Percentiles rank a stretch among this genome's conserved stretches.
Conservation (phyloP, 2,888 invertebrate genomes). For the Leucoptera coffeella region DNA sequence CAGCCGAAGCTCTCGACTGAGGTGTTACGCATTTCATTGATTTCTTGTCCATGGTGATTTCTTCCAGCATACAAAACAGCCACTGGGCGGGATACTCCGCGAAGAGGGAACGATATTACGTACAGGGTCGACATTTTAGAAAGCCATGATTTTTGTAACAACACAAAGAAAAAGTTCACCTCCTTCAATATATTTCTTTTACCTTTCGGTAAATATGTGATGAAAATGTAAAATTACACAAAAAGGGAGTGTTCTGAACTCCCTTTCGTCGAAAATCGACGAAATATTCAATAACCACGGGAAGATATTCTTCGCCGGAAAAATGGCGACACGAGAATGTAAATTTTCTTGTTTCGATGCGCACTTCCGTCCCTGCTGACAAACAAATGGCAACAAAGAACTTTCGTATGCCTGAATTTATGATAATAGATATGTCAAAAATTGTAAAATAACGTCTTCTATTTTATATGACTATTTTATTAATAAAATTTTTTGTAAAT, state of each 20-base stretch:
- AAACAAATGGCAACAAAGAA: no score
- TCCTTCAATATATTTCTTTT: slow-evolving; percentile 19
- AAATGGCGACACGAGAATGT: slow-evolving; percentile 63
- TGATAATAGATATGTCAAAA: no score
- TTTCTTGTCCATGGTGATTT: slow-evolving; percentile 72
- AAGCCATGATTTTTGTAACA: slow-evolving; percentile 69
- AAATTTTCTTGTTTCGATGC: slow-evolving; percentile 16
- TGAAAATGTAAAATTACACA: slow-evolving; percentile 22
- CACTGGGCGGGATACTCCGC: slow-evolving; percentile 60
- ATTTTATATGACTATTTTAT: not conserved
- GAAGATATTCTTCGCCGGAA: slow-evolving; percentile 56
- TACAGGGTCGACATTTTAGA: slow-evolving; percentile 74
- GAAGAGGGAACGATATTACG: slow-evolving; percentile 63
- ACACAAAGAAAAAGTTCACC: slow-evolving; percentile 47
- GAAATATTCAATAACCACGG: slow-evolving; percentile 48
- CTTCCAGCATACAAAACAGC: slow-evolving; percentile 49
- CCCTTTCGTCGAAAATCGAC: slow-evolving; percentile 64
- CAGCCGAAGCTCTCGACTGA: slow-evolving; percentile 62
- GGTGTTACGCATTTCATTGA: slow-evolving; percentile 61
- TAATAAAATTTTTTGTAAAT: slow-evolving; percentile 4
- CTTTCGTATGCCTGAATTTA: no score
- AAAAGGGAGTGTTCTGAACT: slow-evolving; percentile 56
- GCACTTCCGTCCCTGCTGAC: slow-evolving; percentile 48
- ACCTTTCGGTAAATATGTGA: slow-evolving; percentile 23
- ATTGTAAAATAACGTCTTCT: no score